Evolutionary conservation across 2,888 invertebrate genomes (phyloP).

Genomic region (Chironomus tentans): DNA sequence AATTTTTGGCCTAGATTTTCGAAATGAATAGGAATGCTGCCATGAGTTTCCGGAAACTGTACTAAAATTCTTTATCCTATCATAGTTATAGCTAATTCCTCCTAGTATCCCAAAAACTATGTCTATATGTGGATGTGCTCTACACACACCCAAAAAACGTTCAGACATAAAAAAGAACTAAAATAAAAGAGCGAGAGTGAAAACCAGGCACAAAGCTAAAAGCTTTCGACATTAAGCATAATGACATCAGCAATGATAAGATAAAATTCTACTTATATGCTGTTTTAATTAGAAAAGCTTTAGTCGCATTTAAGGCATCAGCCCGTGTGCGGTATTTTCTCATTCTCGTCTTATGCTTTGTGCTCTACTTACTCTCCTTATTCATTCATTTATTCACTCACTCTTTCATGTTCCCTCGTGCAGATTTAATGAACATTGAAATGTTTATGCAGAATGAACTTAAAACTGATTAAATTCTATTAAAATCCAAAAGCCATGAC

Average conservation of each 20-base stretch:
- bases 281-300: constrained; percentile 10
- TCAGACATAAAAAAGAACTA: no score
- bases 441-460: not conserved
- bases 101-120: no score
- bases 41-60: no score
- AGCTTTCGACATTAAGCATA: constrained; percentile 15
- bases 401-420: not conserved
- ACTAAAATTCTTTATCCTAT: no score
- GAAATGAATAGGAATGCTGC: no score
- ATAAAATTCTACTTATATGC: not conserved
- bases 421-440: constrained; percentile 3
- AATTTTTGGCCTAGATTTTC: no score
- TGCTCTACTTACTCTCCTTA: not conserved
- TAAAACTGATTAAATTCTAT: constrained; percentile 8
- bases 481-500: constrained; percentile 1
- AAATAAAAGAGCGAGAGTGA: no score
- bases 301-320: not conserved
- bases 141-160: no score
- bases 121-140: no score
- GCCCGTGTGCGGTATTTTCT: not conserved
- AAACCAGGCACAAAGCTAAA: not conserved
- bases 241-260: constrained; percentile 8
- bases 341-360: not conserved
- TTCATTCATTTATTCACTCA: not conserved
- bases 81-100: no score